Base-by-base conservation (phyloP, 2,113 vertebrate genomes). In the Platysternon megacephalum region DNA sequence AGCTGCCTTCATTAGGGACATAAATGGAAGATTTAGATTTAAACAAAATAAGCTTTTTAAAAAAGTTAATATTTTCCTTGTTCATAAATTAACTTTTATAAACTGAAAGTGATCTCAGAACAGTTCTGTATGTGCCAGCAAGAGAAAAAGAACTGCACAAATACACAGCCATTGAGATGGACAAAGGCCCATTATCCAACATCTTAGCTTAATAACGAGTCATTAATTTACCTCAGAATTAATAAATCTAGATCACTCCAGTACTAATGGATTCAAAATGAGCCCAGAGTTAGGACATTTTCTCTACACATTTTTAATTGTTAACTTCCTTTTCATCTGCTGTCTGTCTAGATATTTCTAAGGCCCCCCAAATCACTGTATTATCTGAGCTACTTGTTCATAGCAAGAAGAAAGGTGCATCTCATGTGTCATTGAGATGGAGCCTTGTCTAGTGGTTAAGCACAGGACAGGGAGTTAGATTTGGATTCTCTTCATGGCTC, bases 231-330 rank as follows among this genome's bases (percentile, higher is more conserved):
- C 10, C 10, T 2, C 2, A 32, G 46, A 14, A 53, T 44, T 42
- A 56, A 53, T 46, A 76, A 90, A 92, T 6, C 74, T 2, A 76
- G 65, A 17, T n/a, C 44, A 51, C 28, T 80, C 35, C 0, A 1
- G 2, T 29, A 84, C 11, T 29, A 79, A 0, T 19, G 83, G 24
- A 53, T 61, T 44, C 3, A 44, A 24, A 65, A 46, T 2, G 10
- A 95, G 85, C 58, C 35, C 2, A 53, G 5, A 48, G 0, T 1
- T 2, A 90, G 44, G 39, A 84, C 0, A 5, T 65, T 29, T 17
- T 48, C 72, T 83, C 51, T 76, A 51, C 91, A 55, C 0, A 0
- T 44, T 46, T 85, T 13, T 48, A 53, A 1, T 0, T 52, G 19
- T 29, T 92, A 89, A 68, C 58, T 58, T 22, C 26, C 56, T 48